Percentiles rank a stretch among this genome's conserved stretches.
Conservation (phyloP, 1,140 invertebrate genomes). For the Lasaia peninsularis region DNA sequence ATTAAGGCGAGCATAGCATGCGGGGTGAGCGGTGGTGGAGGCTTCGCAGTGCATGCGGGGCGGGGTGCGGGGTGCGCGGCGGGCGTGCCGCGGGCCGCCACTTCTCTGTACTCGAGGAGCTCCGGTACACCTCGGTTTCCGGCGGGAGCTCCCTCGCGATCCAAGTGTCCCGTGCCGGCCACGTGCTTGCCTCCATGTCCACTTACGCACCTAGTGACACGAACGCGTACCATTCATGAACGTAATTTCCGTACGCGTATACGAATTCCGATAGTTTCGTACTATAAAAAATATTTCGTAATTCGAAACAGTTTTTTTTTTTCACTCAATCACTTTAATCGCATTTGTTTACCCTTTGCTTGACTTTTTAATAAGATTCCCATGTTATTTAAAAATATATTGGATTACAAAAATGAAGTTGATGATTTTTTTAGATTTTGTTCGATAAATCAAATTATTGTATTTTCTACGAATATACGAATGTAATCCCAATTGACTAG, state of each 20-base stretch:
- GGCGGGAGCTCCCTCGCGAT: slow-evolving; percentile 68
- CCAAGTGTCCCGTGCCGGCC: slow-evolving; percentile 58
- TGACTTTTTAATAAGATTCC: no score
- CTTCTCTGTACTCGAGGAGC: slow-evolving; percentile 72
- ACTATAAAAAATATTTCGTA: no score
- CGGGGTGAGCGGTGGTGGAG: slow-evolving; percentile 77
- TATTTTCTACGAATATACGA: not conserved
- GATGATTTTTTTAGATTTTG: not conserved
- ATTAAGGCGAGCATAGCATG: slow-evolving; percentile 76
- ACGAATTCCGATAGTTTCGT: not conserved
- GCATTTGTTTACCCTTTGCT: no score
- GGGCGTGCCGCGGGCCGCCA: slow-evolving; percentile 63
- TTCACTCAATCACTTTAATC: no score
- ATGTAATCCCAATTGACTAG: slow-evolving; percentile 13
- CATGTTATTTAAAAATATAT: no score
- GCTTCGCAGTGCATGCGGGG: slow-evolving; percentile 65
- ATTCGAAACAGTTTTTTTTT: no score
- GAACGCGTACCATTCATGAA: slow-evolving; percentile 59
- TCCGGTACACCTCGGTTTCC: slow-evolving; percentile 72
- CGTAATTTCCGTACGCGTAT: slow-evolving; percentile 37
- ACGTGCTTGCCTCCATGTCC: slow-evolving; percentile 55
- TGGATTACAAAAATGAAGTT: not conserved
- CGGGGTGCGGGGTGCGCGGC: slow-evolving; percentile 45
- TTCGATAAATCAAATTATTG: not conserved
- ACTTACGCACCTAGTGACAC: slow-evolving; percentile 24